These are phyloP conservation scores for Paracentrotus lividus DNA, from an alignment of 53 echinoderm and acorn worm genomes.

Conservation along the genomic window DNA sequence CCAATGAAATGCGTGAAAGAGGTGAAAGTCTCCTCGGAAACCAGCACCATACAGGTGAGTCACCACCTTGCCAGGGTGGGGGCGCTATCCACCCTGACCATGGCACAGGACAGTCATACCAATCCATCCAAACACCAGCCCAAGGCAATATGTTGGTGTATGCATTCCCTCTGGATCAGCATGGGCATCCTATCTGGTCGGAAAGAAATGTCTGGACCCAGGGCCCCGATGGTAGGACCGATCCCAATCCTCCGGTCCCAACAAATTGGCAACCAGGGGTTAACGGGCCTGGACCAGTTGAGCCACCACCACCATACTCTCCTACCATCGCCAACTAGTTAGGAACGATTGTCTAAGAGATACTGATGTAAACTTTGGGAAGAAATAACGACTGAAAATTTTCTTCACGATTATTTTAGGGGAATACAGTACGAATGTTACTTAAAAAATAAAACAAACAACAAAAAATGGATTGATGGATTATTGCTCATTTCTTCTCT, in stretches of 20 bases:
- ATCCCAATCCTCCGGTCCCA: not conserved
- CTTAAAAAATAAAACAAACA: too few species aligned
- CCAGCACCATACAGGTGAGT: not conserved
- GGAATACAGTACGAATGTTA: too few species aligned
- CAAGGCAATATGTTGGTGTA: slow-evolving; percentile 16
- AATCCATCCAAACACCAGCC: not conserved
- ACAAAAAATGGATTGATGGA: too few species aligned
- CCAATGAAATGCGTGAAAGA: slow-evolving; percentile 33
- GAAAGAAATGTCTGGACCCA: slow-evolving; percentile 31
- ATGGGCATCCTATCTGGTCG: slow-evolving; percentile 53
- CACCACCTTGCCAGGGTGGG: not conserved
- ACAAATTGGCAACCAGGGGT: slow-evolving; percentile 1
- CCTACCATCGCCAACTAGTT: not conserved
- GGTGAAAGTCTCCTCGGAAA: not conserved
- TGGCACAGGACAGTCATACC: not conserved
- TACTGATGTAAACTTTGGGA: too few species aligned
- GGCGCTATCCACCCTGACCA: slow-evolving; percentile 16
- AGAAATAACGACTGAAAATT: too few species aligned
- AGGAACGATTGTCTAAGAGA: too few species aligned
- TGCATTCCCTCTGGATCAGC: slow-evolving; percentile 55
- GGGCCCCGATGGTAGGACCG: not conserved
- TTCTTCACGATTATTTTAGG: too few species aligned
- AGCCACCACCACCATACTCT: slow-evolving; percentile 21
- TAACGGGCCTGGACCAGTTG: not conserved
- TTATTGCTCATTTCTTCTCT: too few species aligned